Evolutionary conservation across 2,797 vertebrate genomes (phyloP), one percentile per base, ranked within the genome.

Genomic region (Podargus strigoides): DNA sequence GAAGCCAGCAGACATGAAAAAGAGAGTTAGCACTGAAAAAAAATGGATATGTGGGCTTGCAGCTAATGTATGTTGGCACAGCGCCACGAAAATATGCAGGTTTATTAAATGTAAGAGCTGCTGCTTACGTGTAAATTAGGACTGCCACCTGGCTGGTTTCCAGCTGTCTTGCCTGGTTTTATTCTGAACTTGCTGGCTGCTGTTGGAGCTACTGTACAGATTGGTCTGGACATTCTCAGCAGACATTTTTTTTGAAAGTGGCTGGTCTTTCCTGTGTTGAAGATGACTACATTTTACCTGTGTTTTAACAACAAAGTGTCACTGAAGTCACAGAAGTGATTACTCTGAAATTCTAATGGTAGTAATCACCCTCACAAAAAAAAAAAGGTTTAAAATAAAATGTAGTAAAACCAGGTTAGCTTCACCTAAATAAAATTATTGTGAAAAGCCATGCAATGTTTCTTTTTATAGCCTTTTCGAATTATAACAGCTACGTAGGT

Each of bases 141-240:
- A 58, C 87, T 94, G 93, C 93, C 93, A 96, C 87, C 94, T 96
- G 95, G 94, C 94, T 94, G 76, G 3, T 73, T 90, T 94, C 94
- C 95, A 96, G 91, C 87, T 94, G 83, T 73, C 87, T 84, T 95
- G 93, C 91, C 89, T 96, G 91, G 50, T 88, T 96, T 94, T 81
- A 59, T 93, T 94, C 85, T 62, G 73, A 93, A 62, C n/a, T 78
- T 75, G 37, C 85, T 78, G 85, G 79, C 95, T 94, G 89, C 94
- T 96, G 91, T 64, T 78, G 83, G 79, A 94, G 95, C 95, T 96
- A 96, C 95, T 69, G 89, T 94, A 73, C 53, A 75, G 22, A 73
- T 90, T 73, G 52, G 58, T 88, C 89, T 94, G 93, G 87, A 94
- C 50, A 81, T 53, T 93, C 66, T 96, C 69, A 36, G 76, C 30